These are phyloP conservation scores for Monomorium pharaonis DNA, from an alignment of 1,140 invertebrate genomes.

Conservation along the genomic window DNA sequence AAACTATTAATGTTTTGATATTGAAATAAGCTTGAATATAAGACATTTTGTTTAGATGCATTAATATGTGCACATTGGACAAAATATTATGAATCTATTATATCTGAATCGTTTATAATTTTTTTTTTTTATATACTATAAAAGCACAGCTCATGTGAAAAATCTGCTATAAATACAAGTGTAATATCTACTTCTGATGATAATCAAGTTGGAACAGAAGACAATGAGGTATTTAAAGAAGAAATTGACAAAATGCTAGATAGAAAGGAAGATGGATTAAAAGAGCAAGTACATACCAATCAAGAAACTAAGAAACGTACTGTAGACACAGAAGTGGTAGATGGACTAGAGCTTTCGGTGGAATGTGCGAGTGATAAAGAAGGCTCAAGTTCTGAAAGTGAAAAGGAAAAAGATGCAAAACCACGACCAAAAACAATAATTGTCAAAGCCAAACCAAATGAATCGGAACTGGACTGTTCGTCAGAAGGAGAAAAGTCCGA, in stretches of 20 bases:
- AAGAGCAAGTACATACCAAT: constrained; percentile 32
- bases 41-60: background rate
- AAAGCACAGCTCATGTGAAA: background rate
- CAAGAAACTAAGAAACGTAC: background rate
- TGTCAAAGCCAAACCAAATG: constrained; percentile 79
- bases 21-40: background rate
- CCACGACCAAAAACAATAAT: constrained; percentile 80
- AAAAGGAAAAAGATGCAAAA: constrained; percentile 70
- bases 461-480: constrained; percentile 80
- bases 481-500: constrained; percentile 75
- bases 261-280: background rate
- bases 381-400: constrained; percentile 76
- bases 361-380: constrained; percentile 83
- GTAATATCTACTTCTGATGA: background rate
- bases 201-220: background rate
- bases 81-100: too few species aligned
- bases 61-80: background rate
- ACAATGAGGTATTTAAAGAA: background rate
- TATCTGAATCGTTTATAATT: background rate
- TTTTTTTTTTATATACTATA: background rate
- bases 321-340: constrained; percentile 76
- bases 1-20: background rate
- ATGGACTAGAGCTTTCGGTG: constrained; percentile 81
- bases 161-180: background rate
- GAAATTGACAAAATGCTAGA: background rate